phyloP scores from a whole-genome alignment of 2,888 invertebrate species.

The Pammene aurita region DNA sequence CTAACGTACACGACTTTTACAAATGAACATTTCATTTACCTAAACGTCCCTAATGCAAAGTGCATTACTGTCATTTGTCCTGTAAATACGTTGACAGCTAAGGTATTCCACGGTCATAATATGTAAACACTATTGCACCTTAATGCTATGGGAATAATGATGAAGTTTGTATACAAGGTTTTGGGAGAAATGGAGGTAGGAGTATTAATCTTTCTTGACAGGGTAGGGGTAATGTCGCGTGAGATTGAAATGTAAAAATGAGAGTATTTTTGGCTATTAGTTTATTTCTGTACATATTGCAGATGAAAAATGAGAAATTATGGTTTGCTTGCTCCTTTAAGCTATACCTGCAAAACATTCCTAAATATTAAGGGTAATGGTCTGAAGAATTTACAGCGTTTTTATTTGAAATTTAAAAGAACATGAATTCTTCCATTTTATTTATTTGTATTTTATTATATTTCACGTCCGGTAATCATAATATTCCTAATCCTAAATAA shows the following conservation, averaged over 20 bases:
- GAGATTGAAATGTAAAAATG: conserved; percentile 35
- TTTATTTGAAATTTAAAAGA: too few relatives aligned
- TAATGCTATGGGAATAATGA: neutral
- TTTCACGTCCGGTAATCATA: too few relatives aligned
- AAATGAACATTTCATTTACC: conserved; percentile 37
- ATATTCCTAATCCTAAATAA: too few relatives aligned
- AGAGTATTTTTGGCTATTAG: conserved; percentile 27
- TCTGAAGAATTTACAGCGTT: neutral
- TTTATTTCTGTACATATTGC: conserved; percentile 15
- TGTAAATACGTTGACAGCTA: conserved; percentile 34
- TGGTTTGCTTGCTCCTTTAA: neutral
- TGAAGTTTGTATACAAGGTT: neutral
- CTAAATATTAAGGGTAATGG: neutral
- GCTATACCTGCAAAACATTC: neutral
- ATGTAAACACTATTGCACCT: neutral
- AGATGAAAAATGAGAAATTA: conserved; percentile 10
- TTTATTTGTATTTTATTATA: too few relatives aligned
- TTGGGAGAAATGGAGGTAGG: neutral
- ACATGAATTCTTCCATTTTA: too few relatives aligned
- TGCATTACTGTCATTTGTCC: conserved; percentile 38
- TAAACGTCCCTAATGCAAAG: conserved; percentile 30
- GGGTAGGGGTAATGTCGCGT: conserved; percentile 37
- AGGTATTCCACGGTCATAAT: conserved; percentile 6
- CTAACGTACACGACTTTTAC: conserved; percentile 1
- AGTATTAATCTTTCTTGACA: conserved; percentile 30